Evolutionary conservation across 2,888 invertebrate genomes (phyloP), one percentile per base, ranked within the genome.

Genomic region (Athalia circularis): DNA sequence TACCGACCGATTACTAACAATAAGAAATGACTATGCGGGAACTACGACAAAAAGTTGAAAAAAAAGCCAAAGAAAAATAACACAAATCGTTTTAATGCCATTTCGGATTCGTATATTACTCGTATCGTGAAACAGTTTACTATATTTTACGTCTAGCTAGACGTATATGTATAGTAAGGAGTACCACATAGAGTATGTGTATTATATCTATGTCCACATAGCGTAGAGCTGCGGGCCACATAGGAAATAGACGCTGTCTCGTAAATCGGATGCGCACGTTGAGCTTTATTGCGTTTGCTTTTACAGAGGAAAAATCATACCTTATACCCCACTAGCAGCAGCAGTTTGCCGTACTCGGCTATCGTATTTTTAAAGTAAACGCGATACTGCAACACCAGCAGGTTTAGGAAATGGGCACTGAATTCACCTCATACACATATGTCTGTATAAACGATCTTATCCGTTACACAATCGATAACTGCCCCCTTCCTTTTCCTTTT

Each of bases 281-380:
- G 50, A 70, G 70, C 70, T 70, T 70, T 70, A 70, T 70, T 70
- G 70, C 70, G 52, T n/a, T 43, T 43, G 54, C 54, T 70, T 54
- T 43, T 54, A 70, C 70, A 57, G 68, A 29, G 52, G 52, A 43
- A 65, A 8, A 48, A 48, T 65, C 45, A 65, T 48, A 54, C n/a
- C 54, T 9, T 54, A 54, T 29, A 29, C 29, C 29, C n/a, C 4
- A 11, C n/a, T 54, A 11, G n/a, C 9, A 54, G n/a, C 11, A 54
- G n/a, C n/a, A n/a, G 9, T 9, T 11, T 6, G n/a, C 54, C 54
- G 54, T n/a, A 54, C n/a, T 11, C 54, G 54, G 5, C 54, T 6
- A 29, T 1, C 11, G 54, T 54, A 5, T 9, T 9, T 54, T 11
- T 0, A 54, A 54, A 29, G 29, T 29, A 29, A 29, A 29, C 29